Base-by-base conservation (phyloP, 2,888 invertebrate genomes). In the Crossocerus cetratus region DNA sequence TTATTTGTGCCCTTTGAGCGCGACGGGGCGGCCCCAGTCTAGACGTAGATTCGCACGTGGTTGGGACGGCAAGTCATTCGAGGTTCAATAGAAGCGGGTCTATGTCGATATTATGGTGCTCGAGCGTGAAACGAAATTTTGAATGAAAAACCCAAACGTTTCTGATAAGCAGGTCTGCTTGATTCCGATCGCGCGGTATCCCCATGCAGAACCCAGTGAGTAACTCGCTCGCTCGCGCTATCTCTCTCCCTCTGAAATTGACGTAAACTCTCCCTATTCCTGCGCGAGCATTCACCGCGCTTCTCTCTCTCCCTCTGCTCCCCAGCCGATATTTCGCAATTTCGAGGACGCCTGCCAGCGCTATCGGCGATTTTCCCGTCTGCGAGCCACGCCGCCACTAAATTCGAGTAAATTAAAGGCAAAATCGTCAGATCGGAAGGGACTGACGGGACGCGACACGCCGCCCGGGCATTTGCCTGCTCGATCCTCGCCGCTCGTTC, bases 161-260 rank as follows among this genome's bases (percentile, higher is more conserved):
- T 32, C 62, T 70, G 79, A 75, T 75, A 80, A 80, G 77, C 74
- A 80, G 32, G 74, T 65, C 68, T 16, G 53, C 21, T 71, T 68
- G 77, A 79, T 80, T 72, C 68, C 73, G 77, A 80, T 80, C 79
- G 77, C 58, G 14, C 65, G 56, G 56, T 64, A 74, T 60, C 67
- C 49, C 14, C 11, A 16, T 16, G 49, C 49, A 13, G 49, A 66
- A 67, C 8, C 67, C 69, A 76, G 69, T 65, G 72, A 63, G 63
- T 71, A 72, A 73, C 77, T 65, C 78, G 80, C 80, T 4, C 8
- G 32, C 32, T 4, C 32, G 32, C 32, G 70, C 76, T 82, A 81
- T 32, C 80, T 86, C 86, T 86, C 84, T 81, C 78, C 72, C 80
- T 21, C 74, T 73, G 81, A 83, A 84, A 86, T 83, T 85, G 84